Percentiles rank a stretch among this genome's conserved stretches.
Conservation (phyloP, 23 tunicate genomes). For the Halocynthia roretzi region DNA sequence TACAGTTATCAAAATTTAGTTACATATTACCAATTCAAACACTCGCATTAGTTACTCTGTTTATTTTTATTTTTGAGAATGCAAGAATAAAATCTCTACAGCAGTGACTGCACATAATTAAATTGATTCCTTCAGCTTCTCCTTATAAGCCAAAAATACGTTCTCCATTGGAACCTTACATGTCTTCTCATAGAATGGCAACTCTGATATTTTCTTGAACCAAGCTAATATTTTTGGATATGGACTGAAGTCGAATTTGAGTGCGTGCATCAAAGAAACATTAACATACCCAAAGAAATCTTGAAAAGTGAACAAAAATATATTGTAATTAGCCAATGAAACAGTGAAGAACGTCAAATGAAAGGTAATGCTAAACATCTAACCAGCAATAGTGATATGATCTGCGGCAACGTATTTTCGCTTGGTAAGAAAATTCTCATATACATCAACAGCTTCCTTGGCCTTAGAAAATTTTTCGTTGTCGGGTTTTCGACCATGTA, state of each 20-base stretch:
- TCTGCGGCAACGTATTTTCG: conserved; percentile 26
- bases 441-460: conserved; percentile 12
- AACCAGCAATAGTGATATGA: conserved; percentile 48
- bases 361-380: background rate
- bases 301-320: background rate
- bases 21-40: too few relatives aligned
- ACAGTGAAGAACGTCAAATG: background rate
- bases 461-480: background rate
- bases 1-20: too few relatives aligned
- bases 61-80: too few relatives aligned
- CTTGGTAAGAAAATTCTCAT: conserved; percentile 26
- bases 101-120: too few relatives aligned
- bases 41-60: too few relatives aligned
- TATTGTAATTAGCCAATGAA: background rate
- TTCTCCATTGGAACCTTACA: background rate
- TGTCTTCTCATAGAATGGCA: background rate
- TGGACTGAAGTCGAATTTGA: background rate
- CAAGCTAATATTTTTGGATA: conserved; percentile 7
- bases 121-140: too few relatives aligned
- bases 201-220: background rate
- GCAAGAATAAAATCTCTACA: too few relatives aligned
- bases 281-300: conserved; percentile 1
- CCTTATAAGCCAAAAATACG: too few relatives aligned
- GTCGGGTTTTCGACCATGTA: conserved; percentile 16
- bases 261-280: background rate